phyloP scores from a whole-genome alignment of 2,113 vertebrate species.

The Malurus elegans region DNA sequence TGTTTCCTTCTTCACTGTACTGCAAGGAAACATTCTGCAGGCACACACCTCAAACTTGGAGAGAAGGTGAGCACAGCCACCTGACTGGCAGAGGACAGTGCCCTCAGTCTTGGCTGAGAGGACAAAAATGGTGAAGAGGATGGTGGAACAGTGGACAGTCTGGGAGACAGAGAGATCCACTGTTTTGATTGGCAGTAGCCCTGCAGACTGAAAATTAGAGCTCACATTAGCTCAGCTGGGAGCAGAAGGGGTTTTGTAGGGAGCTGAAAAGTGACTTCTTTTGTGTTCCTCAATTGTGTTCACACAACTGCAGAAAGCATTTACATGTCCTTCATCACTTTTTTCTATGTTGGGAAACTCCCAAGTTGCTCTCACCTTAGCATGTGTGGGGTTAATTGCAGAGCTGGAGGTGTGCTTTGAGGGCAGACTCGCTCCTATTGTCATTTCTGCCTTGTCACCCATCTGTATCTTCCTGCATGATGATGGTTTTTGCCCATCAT shows the following conservation, averaged over 20 bases:
- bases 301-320: fast-evolving
- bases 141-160: background rate
- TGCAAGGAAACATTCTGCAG: background rate
- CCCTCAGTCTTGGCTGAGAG: background rate
- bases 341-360: fast-evolving
- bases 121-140: background rate
- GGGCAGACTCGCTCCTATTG: background rate
- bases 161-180: background rate
- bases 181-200: background rate
- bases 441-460: background rate
- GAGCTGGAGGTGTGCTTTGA: background rate
- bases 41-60: fast-evolving
- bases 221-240: fast-evolving
- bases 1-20: background rate
- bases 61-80: background rate
- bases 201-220: background rate
- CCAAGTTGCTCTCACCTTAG: background rate
- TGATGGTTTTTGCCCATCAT: fast-evolving
- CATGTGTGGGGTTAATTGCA: fast-evolving
- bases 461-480: background rate
- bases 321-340: background rate
- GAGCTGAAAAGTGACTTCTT: background rate
- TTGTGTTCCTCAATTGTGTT: fast-evolving
- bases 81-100: background rate
- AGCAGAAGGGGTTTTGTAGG: background rate